A percentile compares a stretch with the other conserved stretches of the same genome.
Conservation (phyloP, 2,888 invertebrate genomes). For the Hemicrepidius hirtus region DNA sequence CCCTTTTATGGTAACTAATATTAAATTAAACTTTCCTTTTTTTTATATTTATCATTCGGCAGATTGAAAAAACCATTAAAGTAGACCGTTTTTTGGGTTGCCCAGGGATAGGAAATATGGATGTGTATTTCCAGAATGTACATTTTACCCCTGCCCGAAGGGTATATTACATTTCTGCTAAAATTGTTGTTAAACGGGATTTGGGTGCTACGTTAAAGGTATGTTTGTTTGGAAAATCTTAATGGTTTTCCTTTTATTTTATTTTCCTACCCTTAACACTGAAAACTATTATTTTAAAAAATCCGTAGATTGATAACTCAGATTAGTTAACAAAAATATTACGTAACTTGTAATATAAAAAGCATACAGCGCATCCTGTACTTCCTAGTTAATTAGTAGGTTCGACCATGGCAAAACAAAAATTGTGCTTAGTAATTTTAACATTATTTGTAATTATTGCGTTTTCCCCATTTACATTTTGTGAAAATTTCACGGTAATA, state of each 20-base stretch:
- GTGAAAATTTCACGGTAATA: slow-evolving; percentile 3
- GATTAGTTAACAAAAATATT: too few relatives aligned
- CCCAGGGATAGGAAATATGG: slow-evolving; percentile 53
- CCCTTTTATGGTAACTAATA: slow-evolving; percentile 12
- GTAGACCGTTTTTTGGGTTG: slow-evolving; percentile 59
- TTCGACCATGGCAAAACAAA: slow-evolving; percentile 10
- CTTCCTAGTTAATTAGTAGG: too few relatives aligned
- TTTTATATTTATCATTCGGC: neutral
- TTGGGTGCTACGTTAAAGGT: slow-evolving; percentile 53
- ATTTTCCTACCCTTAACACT: too few relatives aligned
- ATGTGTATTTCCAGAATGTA: slow-evolving; percentile 53
- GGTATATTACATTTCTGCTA: slow-evolving; percentile 55
- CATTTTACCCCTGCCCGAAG: slow-evolving; percentile 54
- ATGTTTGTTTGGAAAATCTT: neutral
- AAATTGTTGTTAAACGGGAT: slow-evolving; percentile 48
- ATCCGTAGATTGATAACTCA: too few relatives aligned
- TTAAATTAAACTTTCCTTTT: slow-evolving; percentile 9
- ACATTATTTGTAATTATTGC: neutral
- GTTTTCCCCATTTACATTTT: neutral
- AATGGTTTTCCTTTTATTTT: too few relatives aligned
- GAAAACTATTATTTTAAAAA: too few relatives aligned
- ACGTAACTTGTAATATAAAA: too few relatives aligned
- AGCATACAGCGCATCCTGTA: too few relatives aligned
- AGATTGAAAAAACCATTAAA: slow-evolving; percentile 57
- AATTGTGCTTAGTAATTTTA: slow-evolving; percentile 8